These are phyloP conservation scores for Diadema setosum DNA, from an alignment of 35 echinoderm and acorn worm species.

Conservation along the genomic window DNA sequence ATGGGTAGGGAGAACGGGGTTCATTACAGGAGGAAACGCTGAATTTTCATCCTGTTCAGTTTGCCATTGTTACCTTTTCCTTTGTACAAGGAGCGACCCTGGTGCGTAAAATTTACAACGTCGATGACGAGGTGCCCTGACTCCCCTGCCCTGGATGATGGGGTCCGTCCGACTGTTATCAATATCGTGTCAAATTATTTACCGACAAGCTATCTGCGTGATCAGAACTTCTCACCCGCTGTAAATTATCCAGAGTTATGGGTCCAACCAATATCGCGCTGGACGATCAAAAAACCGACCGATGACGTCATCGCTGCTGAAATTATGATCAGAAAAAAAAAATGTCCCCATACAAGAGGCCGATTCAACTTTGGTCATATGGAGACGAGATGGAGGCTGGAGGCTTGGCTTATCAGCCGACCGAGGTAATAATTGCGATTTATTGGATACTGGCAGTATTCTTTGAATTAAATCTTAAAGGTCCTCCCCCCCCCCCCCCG, in stretches of 20 bases:
- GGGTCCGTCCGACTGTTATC: no score
- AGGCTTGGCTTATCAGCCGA: background rate
- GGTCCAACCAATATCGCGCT: background rate
- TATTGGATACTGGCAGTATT: background rate
- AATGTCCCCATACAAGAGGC: background rate
- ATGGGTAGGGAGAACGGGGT: no score
- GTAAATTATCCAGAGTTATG: background rate
- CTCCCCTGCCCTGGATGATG: no score
- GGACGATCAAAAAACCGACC: background rate
- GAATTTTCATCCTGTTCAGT: no score
- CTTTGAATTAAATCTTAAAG: slow-evolving; percentile 1
- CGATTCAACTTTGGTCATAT: background rate
- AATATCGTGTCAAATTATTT: slow-evolving; percentile 8
- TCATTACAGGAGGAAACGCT: no score
- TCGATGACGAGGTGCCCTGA: no score
- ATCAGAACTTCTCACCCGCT: background rate
- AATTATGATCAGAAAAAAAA: no score
- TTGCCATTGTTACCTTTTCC: no score
- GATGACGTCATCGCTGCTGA: background rate
- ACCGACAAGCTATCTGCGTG: background rate
- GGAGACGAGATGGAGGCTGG: no score
- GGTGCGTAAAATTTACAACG: no score
- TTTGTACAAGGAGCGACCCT: no score
- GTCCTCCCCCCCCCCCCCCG: no score
- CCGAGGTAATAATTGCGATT: background rate